A percentile compares a stretch with the other conserved stretches of the same genome.
Conservation (phyloP, 2,797 vertebrate species). For the Chaunax sp. region DNA sequence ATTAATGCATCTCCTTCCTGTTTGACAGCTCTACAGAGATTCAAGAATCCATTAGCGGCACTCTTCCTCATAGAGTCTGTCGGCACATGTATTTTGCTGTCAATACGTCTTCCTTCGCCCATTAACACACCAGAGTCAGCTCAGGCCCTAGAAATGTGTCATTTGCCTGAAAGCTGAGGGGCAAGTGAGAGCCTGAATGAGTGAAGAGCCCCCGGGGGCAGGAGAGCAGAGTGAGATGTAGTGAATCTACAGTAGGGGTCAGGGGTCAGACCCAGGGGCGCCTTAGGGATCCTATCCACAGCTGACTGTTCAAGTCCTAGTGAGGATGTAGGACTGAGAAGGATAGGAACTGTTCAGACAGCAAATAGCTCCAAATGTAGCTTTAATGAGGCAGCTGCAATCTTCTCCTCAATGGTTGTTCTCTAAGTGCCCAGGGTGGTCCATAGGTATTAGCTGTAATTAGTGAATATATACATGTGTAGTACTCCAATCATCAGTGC, state of each 20-base stretch:
- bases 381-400: conserved; percentile 79
- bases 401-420: conserved; percentile 60
- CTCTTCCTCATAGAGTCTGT: conserved; percentile 37
- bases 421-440: conserved; percentile 68
- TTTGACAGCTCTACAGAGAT: conserved; percentile 52
- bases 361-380: conserved; percentile 70
- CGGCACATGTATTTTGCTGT: conserved; percentile 52
- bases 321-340: conserved; percentile 52
- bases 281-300: conserved; percentile 55
- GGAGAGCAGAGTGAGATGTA: conserved; percentile 28
- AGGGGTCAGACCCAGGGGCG: conserved; percentile 59
- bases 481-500: conserved; percentile 57
- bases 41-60: conserved; percentile 68
- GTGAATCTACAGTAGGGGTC: conserved; percentile 64
- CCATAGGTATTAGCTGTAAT: conserved; percentile 76
- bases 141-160: conserved; percentile 41
- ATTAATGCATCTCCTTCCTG: conserved; percentile 60
- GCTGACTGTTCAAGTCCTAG: conserved; percentile 63
- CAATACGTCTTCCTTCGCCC: conserved; percentile 43
- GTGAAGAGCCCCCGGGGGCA: conserved; percentile 44
- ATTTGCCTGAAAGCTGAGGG: conserved; percentile 46
- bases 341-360: conserved; percentile 48
- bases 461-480: conserved; percentile 70
- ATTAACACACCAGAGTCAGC: conserved; percentile 54
- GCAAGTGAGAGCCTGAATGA: conserved; percentile 70